Evolutionary conservation across 2,113 vertebrate species (phyloP).

Genomic region (Muntiacus reevesi): DNA sequence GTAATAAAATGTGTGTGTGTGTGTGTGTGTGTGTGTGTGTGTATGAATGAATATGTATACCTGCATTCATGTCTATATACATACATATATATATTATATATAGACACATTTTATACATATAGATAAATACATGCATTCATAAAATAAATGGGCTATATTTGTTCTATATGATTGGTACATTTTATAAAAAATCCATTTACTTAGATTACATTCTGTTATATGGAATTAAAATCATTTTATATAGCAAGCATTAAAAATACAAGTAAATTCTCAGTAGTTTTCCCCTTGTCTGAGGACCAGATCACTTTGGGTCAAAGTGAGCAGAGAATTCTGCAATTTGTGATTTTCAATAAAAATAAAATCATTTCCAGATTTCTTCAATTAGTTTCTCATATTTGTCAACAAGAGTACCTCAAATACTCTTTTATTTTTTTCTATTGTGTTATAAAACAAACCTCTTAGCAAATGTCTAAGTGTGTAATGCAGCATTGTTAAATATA

Average conservation of each 20-base stretch:
- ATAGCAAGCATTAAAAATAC: neutral
- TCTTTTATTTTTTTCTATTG: neutral
- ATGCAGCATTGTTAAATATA: neutral
- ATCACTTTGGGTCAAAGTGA: neutral
- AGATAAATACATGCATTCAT: neutral
- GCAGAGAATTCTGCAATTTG: neutral
- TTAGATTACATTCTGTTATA: neutral
- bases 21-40: accelerated
- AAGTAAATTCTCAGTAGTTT: neutral
- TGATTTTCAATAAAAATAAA: neutral
- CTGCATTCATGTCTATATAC: neutral
- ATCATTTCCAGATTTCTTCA: neutral
- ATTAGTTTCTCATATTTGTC: neutral
- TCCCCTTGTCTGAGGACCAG: neutral
- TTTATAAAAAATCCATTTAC: neutral
- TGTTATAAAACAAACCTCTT: neutral
- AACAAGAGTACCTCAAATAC: neutral
- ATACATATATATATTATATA: neutral
- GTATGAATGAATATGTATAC: neutral
- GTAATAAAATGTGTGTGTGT: neutral
- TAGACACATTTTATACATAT: neutral
- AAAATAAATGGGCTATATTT: neutral
- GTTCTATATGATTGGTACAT: neutral
- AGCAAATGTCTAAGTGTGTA: neutral
- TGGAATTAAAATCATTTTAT: neutral